These are phyloP conservation scores for Eulemur macaco DNA, from an alignment of 2,113 vertebrate species.

Conservation along the genomic window DNA sequence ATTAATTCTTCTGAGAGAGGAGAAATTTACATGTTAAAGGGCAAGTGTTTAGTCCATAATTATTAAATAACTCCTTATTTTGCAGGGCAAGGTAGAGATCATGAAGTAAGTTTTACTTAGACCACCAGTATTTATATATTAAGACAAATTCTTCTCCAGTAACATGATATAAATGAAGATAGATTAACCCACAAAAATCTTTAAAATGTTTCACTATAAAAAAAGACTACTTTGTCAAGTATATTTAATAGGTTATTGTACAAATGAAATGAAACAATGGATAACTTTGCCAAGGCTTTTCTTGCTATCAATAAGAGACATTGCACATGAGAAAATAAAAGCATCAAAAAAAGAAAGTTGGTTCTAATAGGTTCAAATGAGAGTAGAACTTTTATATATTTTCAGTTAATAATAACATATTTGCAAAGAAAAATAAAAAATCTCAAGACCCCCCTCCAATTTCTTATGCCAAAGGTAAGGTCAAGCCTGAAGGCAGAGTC, in stretches of 20 bases:
- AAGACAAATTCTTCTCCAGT: not conserved
- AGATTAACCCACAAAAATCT: not conserved
- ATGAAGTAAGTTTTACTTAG: not conserved
- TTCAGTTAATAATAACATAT: not conserved
- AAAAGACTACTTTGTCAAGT: not conserved
- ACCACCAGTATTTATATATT: not conserved
- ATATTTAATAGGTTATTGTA: not conserved
- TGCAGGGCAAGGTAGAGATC: not conserved
- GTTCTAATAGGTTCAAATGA: not conserved
- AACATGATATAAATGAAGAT: not conserved
- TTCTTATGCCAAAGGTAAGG: no score
- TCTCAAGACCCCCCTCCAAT: no score
- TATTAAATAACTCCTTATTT: not conserved
- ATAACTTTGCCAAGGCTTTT: not conserved
- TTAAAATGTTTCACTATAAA: not conserved
- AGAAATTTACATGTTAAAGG: not conserved
- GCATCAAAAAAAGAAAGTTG: not conserved
- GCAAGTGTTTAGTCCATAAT: not conserved
- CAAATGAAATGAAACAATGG: not conserved
- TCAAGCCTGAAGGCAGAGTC: no score
- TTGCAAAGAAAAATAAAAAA: no score
- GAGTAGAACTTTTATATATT: not conserved
- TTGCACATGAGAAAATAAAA: not conserved
- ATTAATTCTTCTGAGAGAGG: not conserved
- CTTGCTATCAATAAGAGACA: not conserved